phyloP scores from a whole-genome alignment of 2,113 vertebrate species.

The Tauraco erythrolophus region DNA sequence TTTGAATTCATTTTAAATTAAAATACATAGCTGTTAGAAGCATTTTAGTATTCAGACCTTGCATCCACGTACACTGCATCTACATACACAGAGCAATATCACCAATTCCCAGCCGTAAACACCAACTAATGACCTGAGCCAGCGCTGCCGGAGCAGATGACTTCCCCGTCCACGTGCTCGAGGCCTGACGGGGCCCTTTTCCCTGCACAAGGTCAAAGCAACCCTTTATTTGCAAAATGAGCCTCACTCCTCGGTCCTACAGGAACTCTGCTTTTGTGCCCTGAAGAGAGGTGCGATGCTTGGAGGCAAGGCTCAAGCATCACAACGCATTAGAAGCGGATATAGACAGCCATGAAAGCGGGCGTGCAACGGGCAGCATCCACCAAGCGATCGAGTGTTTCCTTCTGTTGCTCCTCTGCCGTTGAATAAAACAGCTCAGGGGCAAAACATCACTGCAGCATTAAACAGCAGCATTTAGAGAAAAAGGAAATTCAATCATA shows the following conservation, averaged over 20 bases:
- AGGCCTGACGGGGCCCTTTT: slow-evolving; percentile 47
- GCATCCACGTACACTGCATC: neutral
- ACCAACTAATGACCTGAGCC: slow-evolving; percentile 33
- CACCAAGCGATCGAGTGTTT: slow-evolving; percentile 26
- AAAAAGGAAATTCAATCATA: neutral
- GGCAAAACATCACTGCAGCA: neutral
- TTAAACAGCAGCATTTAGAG: neutral
- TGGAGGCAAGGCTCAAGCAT: neutral
- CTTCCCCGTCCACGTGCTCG: slow-evolving; percentile 69
- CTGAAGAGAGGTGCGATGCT: slow-evolving; percentile 21
- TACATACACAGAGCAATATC: neutral
- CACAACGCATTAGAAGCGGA: neutral
- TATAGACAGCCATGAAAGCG: neutral
- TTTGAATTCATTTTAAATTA: slow-evolving; percentile 68
- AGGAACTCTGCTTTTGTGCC: slow-evolving; percentile 55
- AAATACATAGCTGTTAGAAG: slow-evolving; percentile 47
- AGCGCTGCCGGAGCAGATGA: slow-evolving; percentile 52
- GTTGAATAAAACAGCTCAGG: neutral
- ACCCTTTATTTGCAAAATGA: slow-evolving; percentile 66
- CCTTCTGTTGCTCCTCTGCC: slow-evolving; percentile 38
- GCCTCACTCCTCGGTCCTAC: slow-evolving; percentile 17
- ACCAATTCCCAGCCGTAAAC: slow-evolving; percentile 57
- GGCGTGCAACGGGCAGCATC: slow-evolving; percentile 20
- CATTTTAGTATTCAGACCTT: slow-evolving; percentile 59
- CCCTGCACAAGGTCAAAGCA: slow-evolving; percentile 74